phyloP scores from a whole-genome alignment of 2,113 vertebrate species.

The Fregetta grallaria region DNA sequence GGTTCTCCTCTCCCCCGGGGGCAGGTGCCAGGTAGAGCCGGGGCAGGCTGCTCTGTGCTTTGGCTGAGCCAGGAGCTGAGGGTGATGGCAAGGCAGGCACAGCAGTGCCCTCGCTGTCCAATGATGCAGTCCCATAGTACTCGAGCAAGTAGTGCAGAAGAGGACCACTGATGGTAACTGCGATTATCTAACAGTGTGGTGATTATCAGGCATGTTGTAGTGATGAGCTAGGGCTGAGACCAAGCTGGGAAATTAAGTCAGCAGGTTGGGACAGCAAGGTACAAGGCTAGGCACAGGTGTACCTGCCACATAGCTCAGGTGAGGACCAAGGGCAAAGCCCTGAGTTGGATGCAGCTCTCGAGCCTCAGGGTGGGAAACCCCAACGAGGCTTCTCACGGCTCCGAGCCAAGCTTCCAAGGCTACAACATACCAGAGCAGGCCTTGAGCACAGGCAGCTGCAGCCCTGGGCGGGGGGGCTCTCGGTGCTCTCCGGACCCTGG shows the following conservation, averaged over 20 bases:
- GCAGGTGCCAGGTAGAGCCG: not conserved
- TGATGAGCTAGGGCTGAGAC: not conserved
- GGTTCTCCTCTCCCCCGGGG: not conserved
- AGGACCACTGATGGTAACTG: not conserved
- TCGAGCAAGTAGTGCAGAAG: not conserved
- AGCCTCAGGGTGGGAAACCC: not conserved
- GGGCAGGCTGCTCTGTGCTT: not conserved
- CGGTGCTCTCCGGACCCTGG: not conserved
- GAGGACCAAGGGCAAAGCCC: not conserved
- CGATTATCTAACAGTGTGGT: not conserved
- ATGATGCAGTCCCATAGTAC: not conserved
- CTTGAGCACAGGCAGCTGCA: not conserved
- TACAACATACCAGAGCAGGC: not conserved
- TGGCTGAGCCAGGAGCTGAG: not conserved
- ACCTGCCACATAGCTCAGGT: not conserved
- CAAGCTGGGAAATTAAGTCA: not conserved
- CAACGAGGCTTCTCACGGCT: not conserved
- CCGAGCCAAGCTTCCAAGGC: not conserved
- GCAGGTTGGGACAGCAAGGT: not conserved
- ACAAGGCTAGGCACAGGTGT: rapidly evolving
- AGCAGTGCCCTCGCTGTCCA: not conserved
- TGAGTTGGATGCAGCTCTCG: not conserved
- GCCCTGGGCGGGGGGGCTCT: not conserved
- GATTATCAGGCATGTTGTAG: not conserved
- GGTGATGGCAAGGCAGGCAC: not conserved